phyloP scores from a whole-genome alignment of 53 echinoderm and acorn worm genomes.

The Temnopleurus reevesii region DNA sequence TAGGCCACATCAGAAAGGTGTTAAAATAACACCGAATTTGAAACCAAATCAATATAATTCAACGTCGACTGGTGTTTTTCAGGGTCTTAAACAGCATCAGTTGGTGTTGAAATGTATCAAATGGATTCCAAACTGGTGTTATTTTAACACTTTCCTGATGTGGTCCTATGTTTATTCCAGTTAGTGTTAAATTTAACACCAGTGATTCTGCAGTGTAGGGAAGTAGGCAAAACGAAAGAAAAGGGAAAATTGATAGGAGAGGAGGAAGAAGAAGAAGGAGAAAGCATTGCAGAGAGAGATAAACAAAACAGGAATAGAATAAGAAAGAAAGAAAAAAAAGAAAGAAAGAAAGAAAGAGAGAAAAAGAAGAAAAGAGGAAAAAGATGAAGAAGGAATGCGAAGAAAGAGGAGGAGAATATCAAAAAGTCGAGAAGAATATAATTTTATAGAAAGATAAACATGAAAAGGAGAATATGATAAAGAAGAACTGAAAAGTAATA shows the following conservation, averaged over 20 bases:
- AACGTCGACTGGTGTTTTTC: too few relatives aligned
- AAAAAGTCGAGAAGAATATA: neutral
- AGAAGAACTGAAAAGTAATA: neutral
- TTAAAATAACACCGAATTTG: too few relatives aligned
- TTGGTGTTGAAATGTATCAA: too few relatives aligned
- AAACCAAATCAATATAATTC: too few relatives aligned
- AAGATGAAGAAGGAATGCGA: neutral
- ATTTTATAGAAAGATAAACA: neutral
- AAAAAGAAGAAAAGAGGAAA: neutral
- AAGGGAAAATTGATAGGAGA: neutral
- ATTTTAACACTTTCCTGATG: too few relatives aligned
- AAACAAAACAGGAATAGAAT: neutral
- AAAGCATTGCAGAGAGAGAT: neutral
- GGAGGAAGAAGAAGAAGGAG: too few relatives aligned
- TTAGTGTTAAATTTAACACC: too few relatives aligned
- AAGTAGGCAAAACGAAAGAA: neutral
- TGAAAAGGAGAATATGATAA: neutral
- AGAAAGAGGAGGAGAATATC: neutral
- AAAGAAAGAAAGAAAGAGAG: neutral
- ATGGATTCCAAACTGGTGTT: too few relatives aligned
- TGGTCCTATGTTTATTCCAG: too few relatives aligned
- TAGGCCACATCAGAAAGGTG: too few relatives aligned
- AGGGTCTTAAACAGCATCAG: too few relatives aligned
- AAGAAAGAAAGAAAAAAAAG: neutral
- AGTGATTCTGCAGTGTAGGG: too few relatives aligned